Evolutionary conservation across 2,113 vertebrate species (phyloP).

Genomic region (Dicentrarchus labrax): DNA sequence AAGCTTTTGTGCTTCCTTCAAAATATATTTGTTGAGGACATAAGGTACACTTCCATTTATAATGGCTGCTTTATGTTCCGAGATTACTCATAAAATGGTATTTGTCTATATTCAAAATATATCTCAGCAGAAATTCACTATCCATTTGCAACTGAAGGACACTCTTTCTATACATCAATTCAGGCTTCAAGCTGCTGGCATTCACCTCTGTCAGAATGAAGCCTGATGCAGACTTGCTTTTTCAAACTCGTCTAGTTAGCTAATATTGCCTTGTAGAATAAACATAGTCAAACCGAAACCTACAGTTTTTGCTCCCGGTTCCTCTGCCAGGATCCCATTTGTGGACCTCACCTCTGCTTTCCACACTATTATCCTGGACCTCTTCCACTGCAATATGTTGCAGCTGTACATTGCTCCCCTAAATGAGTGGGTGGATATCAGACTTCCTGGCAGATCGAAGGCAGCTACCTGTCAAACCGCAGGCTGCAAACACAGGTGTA

Average conservation of each 20-base stretch:
- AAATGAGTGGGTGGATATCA: conserved; percentile 44
- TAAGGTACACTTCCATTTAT: neutral
- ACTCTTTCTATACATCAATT: neutral
- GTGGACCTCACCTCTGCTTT: conserved; percentile 29
- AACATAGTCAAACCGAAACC: neutral
- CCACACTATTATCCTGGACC: conserved; percentile 20
- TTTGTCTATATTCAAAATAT: neutral
- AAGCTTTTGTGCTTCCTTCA: neutral
- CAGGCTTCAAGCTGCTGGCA: conserved; percentile 16
- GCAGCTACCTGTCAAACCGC: conserved; percentile 58
- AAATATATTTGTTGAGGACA: neutral
- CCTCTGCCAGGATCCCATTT: conserved; percentile 39
- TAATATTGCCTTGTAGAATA: neutral
- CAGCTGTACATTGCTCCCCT: conserved; percentile 33
- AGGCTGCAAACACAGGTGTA: conserved; percentile 34
- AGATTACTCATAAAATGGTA: neutral
- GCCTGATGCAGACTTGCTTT: neutral
- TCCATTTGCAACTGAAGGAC: conserved; percentile 31
- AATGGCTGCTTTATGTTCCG: conserved; percentile 1
- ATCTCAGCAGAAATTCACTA: neutral
- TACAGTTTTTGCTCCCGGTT: conserved; percentile 9
- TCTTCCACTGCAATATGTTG: conserved; percentile 25
- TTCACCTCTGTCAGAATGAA: conserved; percentile 17
- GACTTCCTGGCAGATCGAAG: conserved; percentile 51
- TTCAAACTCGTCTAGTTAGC: conserved; percentile 11